These are phyloP conservation scores for Apamea epomidion DNA, from an alignment of 2,888 invertebrate genomes.

Conservation along the genomic window DNA sequence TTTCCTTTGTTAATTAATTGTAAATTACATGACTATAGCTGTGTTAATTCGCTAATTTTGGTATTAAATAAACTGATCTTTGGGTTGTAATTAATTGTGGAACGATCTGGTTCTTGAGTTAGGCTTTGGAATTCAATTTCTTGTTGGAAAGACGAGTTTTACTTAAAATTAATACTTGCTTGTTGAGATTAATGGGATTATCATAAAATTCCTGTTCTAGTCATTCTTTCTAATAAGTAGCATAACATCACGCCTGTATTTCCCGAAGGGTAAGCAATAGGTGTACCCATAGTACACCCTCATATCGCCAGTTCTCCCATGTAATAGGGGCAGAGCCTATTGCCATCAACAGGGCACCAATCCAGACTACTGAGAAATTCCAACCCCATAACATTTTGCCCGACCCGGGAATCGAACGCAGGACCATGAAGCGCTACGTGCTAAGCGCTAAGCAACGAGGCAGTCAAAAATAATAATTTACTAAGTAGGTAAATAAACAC, in stretches of 20 bases:
- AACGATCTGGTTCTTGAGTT: slow-evolving; percentile 46
- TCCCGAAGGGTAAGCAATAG: background rate
- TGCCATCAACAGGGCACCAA: background rate
- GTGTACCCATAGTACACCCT: no score
- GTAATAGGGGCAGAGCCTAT: background rate
- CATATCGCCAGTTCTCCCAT: background rate
- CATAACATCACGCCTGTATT: background rate
- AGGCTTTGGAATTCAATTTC: slow-evolving; percentile 48
- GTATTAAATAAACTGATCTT: slow-evolving; percentile 73
- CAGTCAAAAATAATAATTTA: background rate
- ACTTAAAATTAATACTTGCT: slow-evolving; percentile 6
- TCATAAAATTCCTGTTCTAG: background rate
- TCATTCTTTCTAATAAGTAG: background rate
- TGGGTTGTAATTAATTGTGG: slow-evolving; percentile 58
- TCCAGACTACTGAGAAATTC: background rate
- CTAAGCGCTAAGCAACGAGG: background rate
- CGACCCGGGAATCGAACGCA: background rate
- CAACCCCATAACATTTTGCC: background rate
- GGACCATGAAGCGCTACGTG: background rate
- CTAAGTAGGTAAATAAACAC: background rate
- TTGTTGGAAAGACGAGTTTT: slow-evolving; percentile 26
- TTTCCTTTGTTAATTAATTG: slow-evolving; percentile 89
- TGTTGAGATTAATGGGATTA: slow-evolving; percentile 7
- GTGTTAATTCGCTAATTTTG: slow-evolving; percentile 86
- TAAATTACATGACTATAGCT: slow-evolving; percentile 88